These are phyloP conservation scores for Urechis unicinctus DNA, from an alignment of 2,888 invertebrate genomes.

Conservation along the genomic window DNA sequence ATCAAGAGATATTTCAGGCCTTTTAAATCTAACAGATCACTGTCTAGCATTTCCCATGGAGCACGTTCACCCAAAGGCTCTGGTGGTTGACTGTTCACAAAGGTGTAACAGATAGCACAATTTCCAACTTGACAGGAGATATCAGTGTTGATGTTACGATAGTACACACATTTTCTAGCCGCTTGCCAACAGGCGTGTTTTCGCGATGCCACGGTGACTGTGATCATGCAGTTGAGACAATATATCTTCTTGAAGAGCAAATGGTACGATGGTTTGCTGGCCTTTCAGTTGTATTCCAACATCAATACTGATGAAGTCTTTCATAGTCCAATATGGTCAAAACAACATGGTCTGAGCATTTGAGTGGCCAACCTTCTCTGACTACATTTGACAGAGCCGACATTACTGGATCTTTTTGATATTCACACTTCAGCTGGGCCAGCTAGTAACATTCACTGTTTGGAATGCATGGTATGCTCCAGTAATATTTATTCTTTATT, in stretches of 20 bases:
- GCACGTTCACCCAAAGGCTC: too few relatives aligned
- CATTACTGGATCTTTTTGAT: constrained; percentile 4
- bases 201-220: constrained; percentile 8
- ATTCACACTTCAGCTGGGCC: constrained; percentile 2
- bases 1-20: constrained; percentile 1
- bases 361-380: constrained; percentile 9
- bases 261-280: constrained; percentile 7
- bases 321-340: constrained; percentile 10
- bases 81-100: too few relatives aligned
- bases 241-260: constrained; percentile 4
- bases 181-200: constrained; percentile 12
- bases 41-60: constrained; percentile 14
- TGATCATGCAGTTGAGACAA: constrained; percentile 10
- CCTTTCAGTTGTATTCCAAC: constrained; percentile 15
- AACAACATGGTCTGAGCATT: constrained; percentile 3
- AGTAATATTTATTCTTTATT: constrained; percentile 3
- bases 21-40: constrained; percentile 11
- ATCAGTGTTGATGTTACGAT: constrained; percentile 16
- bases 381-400: constrained; percentile 7
- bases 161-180: constrained; percentile 9
- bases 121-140: too few relatives aligned
- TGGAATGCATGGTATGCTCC: constrained; percentile 7
- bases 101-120: too few relatives aligned
- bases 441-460: constrained; percentile 4
- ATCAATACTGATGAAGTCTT: constrained; percentile 11